Conservation (phyloP, 2,797 vertebrate genomes). For the Pipistrellus kuhlii region DNA sequence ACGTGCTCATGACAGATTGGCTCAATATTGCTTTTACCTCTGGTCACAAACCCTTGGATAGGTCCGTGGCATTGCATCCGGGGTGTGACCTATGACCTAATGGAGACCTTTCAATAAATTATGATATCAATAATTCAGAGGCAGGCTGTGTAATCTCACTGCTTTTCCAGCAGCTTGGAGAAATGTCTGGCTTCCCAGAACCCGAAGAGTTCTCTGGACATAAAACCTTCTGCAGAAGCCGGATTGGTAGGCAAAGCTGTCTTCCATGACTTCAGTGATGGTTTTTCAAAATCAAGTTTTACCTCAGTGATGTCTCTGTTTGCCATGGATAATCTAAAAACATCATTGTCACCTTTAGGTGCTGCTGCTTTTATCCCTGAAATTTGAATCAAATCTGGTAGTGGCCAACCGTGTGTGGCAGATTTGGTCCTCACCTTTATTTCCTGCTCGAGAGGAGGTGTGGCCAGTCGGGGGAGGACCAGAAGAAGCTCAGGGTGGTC, state of each 20-base stretch:
- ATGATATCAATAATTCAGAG: conserved; percentile 56
- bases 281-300: conserved; percentile 17
- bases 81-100: conserved; percentile 53
- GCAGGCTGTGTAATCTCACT: conserved; percentile 20
- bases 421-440: neutral
- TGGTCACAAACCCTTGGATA: neutral
- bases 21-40: neutral
- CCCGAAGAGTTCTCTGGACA: neutral
- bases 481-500: neutral
- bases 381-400: neutral
- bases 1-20: neutral
- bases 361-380: neutral
- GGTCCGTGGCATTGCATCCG: neutral
- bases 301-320: neutral
- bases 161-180: conserved; percentile 16
- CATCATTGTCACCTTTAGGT: neutral
- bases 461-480: neutral
- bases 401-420: neutral
- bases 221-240: neutral
- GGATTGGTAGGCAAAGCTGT: neutral
- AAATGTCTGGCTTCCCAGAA: neutral
- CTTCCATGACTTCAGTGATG: neutral
- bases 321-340: neutral
- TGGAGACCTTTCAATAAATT: conserved; percentile 51
- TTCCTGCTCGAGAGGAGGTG: neutral